Conservation (phyloP, 2,888 invertebrate genomes). For the Blomia tropicalis region DNA sequence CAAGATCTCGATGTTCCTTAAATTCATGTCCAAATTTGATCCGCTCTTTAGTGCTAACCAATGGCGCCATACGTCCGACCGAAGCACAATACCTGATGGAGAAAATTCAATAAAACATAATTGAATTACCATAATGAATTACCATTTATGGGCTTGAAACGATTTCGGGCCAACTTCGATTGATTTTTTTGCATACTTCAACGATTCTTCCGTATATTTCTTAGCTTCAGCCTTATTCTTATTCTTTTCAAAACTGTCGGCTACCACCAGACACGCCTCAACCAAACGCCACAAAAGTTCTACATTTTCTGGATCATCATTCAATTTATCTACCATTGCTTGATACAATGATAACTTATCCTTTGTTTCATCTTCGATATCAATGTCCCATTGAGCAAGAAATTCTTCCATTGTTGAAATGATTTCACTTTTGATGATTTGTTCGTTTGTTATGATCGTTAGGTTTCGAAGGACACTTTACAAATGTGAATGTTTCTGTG, state of each 20-base stretch:
- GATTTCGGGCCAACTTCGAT: slow-evolving; percentile 17
- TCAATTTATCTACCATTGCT: background rate
- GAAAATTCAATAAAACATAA: background rate
- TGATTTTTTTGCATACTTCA: slow-evolving; percentile 19
- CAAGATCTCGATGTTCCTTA: slow-evolving; percentile 47
- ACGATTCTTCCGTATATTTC: background rate
- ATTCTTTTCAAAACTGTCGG: slow-evolving; percentile 14
- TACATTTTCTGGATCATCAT: background rate
- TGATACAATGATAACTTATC: slow-evolving; percentile 11
- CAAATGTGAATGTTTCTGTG: too few species aligned
- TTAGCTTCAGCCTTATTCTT: slow-evolving; percentile 16
- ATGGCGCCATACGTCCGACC: slow-evolving; percentile 19
- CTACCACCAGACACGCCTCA: slow-evolving; percentile 6
- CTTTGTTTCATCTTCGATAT: slow-evolving; percentile 3
- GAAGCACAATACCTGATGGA: slow-evolving; percentile 4
- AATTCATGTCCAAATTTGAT: slow-evolving; percentile 22
- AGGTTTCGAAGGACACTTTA: too few species aligned
- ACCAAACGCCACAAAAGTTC: slow-evolving; percentile 14
- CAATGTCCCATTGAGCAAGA: slow-evolving; percentile 5
- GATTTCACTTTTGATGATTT: too few species aligned
- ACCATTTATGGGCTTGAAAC: slow-evolving; percentile 21
- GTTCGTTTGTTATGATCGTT: too few species aligned
- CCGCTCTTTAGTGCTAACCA: slow-evolving; percentile 19
- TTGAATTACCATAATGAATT: background rate
- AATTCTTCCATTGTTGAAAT: background rate